Evolutionary conservation across 2,797 vertebrate genomes (phyloP).

Genomic region (Calcarius lapponicus): DNA sequence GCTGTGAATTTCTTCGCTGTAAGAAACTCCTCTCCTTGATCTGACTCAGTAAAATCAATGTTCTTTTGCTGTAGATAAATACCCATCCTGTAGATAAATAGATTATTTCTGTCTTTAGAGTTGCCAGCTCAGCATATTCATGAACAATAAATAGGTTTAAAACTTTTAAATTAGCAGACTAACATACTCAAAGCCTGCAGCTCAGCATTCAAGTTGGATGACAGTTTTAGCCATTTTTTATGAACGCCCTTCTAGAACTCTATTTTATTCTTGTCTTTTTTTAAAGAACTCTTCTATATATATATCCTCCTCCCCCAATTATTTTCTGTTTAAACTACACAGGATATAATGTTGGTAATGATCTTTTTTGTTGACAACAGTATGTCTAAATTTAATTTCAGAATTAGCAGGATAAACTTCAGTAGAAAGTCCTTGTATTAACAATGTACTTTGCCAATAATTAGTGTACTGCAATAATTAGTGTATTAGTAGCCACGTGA

Average conservation of each 20-base stretch:
- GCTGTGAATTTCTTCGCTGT: not conserved
- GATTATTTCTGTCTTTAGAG: not conserved
- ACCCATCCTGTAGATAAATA: not conserved
- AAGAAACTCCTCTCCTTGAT: not conserved
- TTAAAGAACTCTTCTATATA: not conserved
- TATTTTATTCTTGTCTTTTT: not conserved
- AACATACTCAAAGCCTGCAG: not conserved
- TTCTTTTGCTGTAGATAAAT: not conserved
- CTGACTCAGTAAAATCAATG: not conserved
- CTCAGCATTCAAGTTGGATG: not conserved
- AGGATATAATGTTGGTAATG: not conserved
- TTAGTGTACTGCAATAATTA: not conserved
- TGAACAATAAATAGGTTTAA: conserved; percentile 22
- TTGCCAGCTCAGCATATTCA: not conserved
- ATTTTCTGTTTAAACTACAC: not conserved
- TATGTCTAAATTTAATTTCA: not conserved
- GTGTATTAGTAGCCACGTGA: not conserved
- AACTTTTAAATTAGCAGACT: not conserved
- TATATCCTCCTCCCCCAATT: not conserved
- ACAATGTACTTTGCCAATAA: not conserved
- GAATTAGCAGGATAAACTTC: not conserved
- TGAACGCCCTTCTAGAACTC: not conserved
- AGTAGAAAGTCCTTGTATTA: not conserved
- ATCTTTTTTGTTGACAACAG: not conserved
- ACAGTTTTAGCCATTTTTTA: not conserved